phyloP scores from a whole-genome alignment of 1,140 invertebrate species.

The Pogonomyrmex barbatus region DNA sequence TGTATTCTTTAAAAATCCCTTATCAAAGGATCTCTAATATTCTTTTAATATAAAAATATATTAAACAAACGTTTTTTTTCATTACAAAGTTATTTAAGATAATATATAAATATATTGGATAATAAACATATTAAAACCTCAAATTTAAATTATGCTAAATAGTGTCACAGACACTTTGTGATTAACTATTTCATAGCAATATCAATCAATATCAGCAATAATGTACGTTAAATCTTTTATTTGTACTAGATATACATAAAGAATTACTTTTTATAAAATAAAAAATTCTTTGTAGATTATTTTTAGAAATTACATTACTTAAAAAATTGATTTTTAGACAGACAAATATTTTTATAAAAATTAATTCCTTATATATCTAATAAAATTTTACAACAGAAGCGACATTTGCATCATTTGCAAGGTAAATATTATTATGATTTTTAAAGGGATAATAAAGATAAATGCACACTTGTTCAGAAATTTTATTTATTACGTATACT shows the following conservation, averaged over 20 bases:
- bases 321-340: not conserved
- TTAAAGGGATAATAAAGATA: not conserved
- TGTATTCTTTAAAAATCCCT: too few relatives aligned
- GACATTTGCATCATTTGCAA: not conserved
- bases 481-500: constrained; percentile 86
- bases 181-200: too few relatives aligned
- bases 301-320: not conserved
- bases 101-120: too few relatives aligned
- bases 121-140: too few relatives aligned
- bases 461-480: constrained; percentile 83
- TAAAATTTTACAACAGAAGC: not conserved
- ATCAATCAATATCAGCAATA: too few relatives aligned
- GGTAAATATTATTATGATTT: not conserved
- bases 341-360: not conserved
- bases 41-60: too few relatives aligned
- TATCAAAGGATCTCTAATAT: too few relatives aligned
- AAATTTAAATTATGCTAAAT: too few relatives aligned
- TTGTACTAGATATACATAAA: not conserved
- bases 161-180: too few relatives aligned
- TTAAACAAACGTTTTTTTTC: too few relatives aligned
- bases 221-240: too few relatives aligned
- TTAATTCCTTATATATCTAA: not conserved
- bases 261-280: not conserved
- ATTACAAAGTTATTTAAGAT: too few relatives aligned
- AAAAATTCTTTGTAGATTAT: not conserved